Evolutionary conservation across 2,113 vertebrate species (phyloP).

Genomic region (Okapia johnstoni): DNA sequence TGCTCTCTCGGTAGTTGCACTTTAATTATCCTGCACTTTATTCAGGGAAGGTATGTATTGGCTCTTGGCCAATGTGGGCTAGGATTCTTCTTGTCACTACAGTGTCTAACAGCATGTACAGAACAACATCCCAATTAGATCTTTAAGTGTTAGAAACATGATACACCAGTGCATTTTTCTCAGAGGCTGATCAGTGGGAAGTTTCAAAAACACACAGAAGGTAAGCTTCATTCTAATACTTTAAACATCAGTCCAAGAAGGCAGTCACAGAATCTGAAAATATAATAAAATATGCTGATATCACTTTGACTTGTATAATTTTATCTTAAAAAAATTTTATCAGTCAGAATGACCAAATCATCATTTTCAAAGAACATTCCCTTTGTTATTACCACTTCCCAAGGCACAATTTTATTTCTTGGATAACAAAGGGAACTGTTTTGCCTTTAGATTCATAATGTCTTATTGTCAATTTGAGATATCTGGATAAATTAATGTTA

Average conservation of each 20-base stretch:
- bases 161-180: slow-evolving; percentile 48
- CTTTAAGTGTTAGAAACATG: slow-evolving; percentile 77
- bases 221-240: slow-evolving; percentile 34
- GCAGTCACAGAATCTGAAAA: neutral
- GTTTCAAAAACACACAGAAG: slow-evolving; percentile 59
- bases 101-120: slow-evolving; percentile 79
- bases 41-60: slow-evolving; percentile 78
- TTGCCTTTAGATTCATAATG: neutral
- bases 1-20: slow-evolving; percentile 50
- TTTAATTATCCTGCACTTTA: slow-evolving; percentile 84
- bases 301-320: neutral
- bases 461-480: neutral
- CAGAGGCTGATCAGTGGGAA: slow-evolving; percentile 33
- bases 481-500: neutral
- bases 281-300: neutral
- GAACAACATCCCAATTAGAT: slow-evolving; percentile 85
- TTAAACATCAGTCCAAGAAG: neutral
- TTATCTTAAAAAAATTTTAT: slow-evolving; percentile 38
- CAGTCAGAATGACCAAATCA: neutral
- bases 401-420: neutral
- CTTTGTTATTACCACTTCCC: neutral
- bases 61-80: slow-evolving; percentile 76
- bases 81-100: slow-evolving; percentile 79
- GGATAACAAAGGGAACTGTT: neutral
- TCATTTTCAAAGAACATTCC: neutral